phyloP scores from a whole-genome alignment of 2,888 invertebrate genomes.

The Fragum sueziense region DNA sequence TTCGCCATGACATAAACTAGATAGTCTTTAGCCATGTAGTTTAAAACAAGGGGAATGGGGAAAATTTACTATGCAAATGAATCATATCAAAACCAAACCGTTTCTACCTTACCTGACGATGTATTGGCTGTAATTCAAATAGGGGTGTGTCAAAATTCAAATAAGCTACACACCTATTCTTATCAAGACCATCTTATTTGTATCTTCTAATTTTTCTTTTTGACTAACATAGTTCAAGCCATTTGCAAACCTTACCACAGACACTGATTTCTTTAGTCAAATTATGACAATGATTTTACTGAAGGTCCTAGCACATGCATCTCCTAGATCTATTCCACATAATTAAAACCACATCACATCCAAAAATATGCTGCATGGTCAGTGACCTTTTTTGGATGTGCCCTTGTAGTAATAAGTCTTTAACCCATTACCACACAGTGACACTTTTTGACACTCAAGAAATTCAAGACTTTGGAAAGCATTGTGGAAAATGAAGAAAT shows the following conservation, averaged over 20 bases:
- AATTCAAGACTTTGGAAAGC: too few species aligned
- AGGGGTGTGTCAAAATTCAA: not conserved
- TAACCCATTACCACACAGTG: not conserved
- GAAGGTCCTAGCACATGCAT: too few species aligned
- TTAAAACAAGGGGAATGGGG: not conserved
- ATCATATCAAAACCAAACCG: not conserved
- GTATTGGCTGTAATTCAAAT: conserved; percentile 13
- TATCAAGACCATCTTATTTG: too few species aligned
- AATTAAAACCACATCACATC: too few species aligned
- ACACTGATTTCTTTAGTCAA: too few species aligned
- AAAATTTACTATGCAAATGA: conserved; percentile 14
- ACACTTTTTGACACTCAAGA: not conserved
- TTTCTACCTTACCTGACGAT: conserved; percentile 4
- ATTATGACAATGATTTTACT: too few species aligned
- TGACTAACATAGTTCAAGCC: too few species aligned
- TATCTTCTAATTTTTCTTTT: too few species aligned
- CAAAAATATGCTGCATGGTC: too few species aligned
- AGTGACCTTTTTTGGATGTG: not conserved
- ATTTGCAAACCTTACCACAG: too few species aligned
- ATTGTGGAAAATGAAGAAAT: too few species aligned
- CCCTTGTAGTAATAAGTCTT: not conserved
- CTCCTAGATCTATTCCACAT: too few species aligned
- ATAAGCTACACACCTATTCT: not conserved
- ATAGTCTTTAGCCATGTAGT: not conserved
- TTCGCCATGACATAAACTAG: not conserved